These are phyloP conservation scores for Volucella zonaria DNA, from an alignment of 2,888 invertebrate species.

Conservation along the genomic window DNA sequence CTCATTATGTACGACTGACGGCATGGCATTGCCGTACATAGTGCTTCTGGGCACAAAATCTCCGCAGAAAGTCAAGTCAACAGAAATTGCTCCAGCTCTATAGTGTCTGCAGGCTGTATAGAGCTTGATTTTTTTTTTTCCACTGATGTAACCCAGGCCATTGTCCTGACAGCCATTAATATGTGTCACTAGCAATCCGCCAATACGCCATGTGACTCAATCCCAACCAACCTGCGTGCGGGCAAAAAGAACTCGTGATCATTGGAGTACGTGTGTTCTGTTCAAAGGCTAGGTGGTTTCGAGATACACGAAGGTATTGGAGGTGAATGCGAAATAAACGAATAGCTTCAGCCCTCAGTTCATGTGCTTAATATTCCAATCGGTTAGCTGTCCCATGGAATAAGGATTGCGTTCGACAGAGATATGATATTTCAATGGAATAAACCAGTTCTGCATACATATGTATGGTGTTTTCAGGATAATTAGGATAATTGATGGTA, in stretches of 20 bases:
- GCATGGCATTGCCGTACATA: too few species aligned
- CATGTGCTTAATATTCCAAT: slow-evolving; percentile 43
- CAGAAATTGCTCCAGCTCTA: too few species aligned
- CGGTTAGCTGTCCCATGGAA: slow-evolving; percentile 10
- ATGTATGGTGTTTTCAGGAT: slow-evolving; percentile 16
- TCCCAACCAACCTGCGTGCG: slow-evolving; percentile 18
- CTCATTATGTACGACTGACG: too few species aligned
- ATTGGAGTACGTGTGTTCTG: slow-evolving; percentile 42
- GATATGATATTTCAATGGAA: not conserved
- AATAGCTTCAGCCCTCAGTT: not conserved
- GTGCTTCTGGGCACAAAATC: too few species aligned
- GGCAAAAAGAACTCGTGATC: slow-evolving; percentile 26
- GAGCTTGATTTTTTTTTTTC: not conserved
- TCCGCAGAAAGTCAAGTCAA: too few species aligned
- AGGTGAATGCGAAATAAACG: slow-evolving; percentile 17
- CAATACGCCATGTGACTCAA: slow-evolving; percentile 15
- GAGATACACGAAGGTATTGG: slow-evolving; percentile 37
- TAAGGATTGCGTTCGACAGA: not conserved
- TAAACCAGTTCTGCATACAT: too few species aligned
- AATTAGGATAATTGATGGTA: slow-evolving; percentile 35
- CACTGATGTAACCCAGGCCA: slow-evolving; percentile 19
- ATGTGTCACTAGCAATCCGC: slow-evolving; percentile 57
- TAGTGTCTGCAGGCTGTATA: not conserved
- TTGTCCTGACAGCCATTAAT: slow-evolving; percentile 52
- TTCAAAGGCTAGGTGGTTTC: slow-evolving; percentile 36